Percentiles rank a stretch among this genome's conserved stretches.
phyloP scores from a whole-genome alignment of 2,113 vertebrate species.

The Isurus oxyrinchus region DNA sequence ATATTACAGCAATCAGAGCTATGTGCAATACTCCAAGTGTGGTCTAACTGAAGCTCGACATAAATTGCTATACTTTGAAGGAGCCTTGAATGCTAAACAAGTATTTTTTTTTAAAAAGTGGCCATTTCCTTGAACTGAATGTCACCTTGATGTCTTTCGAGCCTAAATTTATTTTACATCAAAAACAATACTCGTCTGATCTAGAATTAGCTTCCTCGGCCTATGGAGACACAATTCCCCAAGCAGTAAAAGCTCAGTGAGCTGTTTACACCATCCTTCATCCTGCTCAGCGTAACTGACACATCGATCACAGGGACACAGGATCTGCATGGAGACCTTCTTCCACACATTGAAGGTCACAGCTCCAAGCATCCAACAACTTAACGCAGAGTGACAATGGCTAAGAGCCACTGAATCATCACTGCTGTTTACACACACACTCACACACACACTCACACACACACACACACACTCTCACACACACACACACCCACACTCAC shows the following conservation, averaged over 20 bases:
- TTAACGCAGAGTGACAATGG: neutral
- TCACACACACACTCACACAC: neutral
- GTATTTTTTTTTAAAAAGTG: neutral
- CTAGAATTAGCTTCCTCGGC: neutral
- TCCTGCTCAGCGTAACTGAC: neutral
- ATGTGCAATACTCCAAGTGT: neutral
- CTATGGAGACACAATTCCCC: neutral
- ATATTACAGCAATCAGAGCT: neutral
- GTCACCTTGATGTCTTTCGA: neutral
- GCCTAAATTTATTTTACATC: neutral
- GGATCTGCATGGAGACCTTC: neutral
- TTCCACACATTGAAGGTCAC: neutral
- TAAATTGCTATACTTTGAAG: neutral
- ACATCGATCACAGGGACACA: neutral
- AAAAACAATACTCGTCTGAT: neutral
- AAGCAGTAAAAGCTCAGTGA: neutral
- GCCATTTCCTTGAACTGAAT: neutral
- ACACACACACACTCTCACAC: neutral
- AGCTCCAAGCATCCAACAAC: neutral
- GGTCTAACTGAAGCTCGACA: neutral
- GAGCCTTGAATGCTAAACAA: neutral
- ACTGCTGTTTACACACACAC: neutral
- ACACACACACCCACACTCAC: constrained; percentile 35
- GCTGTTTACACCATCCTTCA: neutral
- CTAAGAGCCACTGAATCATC: neutral